phyloP scores from a whole-genome alignment of 2,113 vertebrate genomes.

The Sceloporus undulatus region DNA sequence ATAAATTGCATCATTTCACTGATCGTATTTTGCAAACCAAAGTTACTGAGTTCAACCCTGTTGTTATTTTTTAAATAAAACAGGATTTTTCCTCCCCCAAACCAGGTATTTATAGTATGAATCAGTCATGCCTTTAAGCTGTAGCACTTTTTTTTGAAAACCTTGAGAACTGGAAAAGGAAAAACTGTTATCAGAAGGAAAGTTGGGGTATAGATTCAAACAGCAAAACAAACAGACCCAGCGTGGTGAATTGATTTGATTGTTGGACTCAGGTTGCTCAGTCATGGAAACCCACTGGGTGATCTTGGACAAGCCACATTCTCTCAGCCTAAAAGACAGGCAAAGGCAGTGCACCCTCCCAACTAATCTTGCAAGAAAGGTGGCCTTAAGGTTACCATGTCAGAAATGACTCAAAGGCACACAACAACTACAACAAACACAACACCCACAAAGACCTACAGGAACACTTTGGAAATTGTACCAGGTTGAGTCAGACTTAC shows the following conservation, averaged over 20 bases:
- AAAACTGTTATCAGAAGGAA: background rate
- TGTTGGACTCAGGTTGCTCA: background rate
- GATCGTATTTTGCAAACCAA: no score
- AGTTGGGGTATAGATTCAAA: no score
- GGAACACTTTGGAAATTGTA: background rate
- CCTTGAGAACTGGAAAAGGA: background rate
- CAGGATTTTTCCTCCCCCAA: no score
- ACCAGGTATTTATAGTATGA: no score
- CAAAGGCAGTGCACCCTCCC: background rate
- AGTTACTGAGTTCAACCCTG: no score
- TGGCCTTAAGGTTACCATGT: no score
- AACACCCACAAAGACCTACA: background rate
- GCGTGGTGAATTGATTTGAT: no score
- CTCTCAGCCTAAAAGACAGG: background rate
- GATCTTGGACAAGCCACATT: background rate
- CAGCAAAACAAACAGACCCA: background rate
- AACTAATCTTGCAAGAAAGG: no score
- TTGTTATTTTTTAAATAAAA: no score
- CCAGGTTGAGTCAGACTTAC: slow-evolving; percentile 13
- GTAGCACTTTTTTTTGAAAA: background rate
- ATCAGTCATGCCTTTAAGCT: no score
- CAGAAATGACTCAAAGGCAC: background rate
- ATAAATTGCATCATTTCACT: no score
- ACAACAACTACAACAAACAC: background rate
- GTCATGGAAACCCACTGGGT: background rate